Conservation (phyloP, 2,888 invertebrate species). For the Athetis lepigone region DNA sequence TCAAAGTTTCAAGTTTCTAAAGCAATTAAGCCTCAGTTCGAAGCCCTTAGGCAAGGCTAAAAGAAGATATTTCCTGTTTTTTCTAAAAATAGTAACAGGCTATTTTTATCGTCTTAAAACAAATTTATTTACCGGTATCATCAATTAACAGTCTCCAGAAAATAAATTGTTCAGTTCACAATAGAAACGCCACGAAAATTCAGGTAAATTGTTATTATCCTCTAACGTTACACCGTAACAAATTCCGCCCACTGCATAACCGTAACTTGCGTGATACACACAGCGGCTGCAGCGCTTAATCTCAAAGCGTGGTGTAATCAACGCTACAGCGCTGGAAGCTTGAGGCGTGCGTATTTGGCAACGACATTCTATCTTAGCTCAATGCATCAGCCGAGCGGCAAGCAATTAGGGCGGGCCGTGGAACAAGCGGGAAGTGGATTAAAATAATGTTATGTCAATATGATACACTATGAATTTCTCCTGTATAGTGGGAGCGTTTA, state of each 20-base stretch:
- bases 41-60: neutral
- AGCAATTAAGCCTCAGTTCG: neutral
- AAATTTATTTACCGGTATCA: neutral
- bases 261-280: constrained; percentile 43
- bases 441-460: neutral
- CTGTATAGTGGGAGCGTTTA: too few relatives aligned
- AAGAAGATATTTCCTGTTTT: neutral
- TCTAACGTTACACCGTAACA: constrained; percentile 14
- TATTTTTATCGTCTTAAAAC: too few relatives aligned
- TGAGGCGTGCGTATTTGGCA: constrained; percentile 59
- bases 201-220: constrained; percentile 24
- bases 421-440: constrained; percentile 31
- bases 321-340: constrained; percentile 51
- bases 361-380: constrained; percentile 52
- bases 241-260: constrained; percentile 31
- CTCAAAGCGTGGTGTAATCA: constrained; percentile 56
- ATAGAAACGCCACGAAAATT: neutral
- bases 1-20: neutral
- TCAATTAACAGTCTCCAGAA: neutral
- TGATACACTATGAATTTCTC: too few relatives aligned
- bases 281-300: constrained; percentile 46
- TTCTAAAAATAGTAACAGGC: neutral
- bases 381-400: constrained; percentile 54
- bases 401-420: constrained; percentile 57
- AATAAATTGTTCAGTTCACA: neutral